These are phyloP conservation scores for Damaliscus lunatus DNA, from an alignment of 2,113 vertebrate species.

Conservation along the genomic window DNA sequence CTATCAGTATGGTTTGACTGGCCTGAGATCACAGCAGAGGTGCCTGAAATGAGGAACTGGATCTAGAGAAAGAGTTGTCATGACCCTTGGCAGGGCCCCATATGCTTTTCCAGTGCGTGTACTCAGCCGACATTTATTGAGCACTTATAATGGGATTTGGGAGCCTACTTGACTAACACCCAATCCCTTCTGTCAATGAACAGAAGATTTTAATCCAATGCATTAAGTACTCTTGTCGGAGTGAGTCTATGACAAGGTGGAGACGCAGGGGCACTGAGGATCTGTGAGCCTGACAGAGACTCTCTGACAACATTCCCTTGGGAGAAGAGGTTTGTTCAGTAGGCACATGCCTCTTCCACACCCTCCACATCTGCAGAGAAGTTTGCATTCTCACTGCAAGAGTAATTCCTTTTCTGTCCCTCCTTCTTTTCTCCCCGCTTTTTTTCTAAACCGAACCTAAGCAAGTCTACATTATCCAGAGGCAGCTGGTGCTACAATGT, in stretches of 20 bases:
- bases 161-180: not conserved
- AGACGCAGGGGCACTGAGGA: not conserved
- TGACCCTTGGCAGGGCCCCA: not conserved
- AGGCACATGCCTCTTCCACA: not conserved
- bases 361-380: not conserved
- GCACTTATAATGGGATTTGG: not conserved
- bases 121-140: not conserved
- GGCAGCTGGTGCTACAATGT: slow-evolving; percentile 34
- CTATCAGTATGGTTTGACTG: not conserved
- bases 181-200: not conserved
- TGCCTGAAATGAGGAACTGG: not conserved
- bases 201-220: not conserved
- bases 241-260: not conserved
- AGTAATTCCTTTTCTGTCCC: not conserved
- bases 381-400: not conserved
- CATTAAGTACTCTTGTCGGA: not conserved
- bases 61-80: not conserved
- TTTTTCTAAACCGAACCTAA: not conserved
- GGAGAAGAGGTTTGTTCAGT: not conserved
- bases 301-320: not conserved
- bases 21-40: not conserved
- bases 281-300: not conserved
- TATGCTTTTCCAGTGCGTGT: not conserved
- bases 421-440: not conserved
- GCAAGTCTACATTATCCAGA: slow-evolving; percentile 30